A percentile compares a stretch with the other conserved stretches of the same genome.
These are phyloP conservation scores for Axinella damicornis DNA, from an alignment of 37 sponge, comb jelly and placozoan genomes.

Conservation along the genomic window DNA sequence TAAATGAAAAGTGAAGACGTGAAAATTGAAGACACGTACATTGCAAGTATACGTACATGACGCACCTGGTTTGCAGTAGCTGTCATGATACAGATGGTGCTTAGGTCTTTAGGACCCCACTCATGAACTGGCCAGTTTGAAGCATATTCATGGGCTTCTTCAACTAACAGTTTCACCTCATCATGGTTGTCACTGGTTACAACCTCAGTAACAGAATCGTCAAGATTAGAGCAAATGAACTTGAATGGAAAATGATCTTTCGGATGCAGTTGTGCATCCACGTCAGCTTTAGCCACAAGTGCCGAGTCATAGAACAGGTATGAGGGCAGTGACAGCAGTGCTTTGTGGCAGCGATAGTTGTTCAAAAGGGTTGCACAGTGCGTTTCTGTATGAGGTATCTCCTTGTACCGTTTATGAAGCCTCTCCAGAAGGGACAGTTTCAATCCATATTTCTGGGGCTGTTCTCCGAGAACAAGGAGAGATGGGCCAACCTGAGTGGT, in stretches of 20 bases:
- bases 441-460: constrained; percentile 63
- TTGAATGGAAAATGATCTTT: constrained; percentile 36
- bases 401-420: constrained; percentile 33
- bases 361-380: constrained; percentile 30
- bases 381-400: not conserved
- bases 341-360: constrained; percentile 71
- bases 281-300: constrained; percentile 1
- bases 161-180: constrained; percentile 16
- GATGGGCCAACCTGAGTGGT: constrained; percentile 74
- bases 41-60: not conserved
- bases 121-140: constrained; percentile 45
- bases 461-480: constrained; percentile 71
- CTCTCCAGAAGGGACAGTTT: constrained; percentile 65
- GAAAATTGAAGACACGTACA: too few species aligned
- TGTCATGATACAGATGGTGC: constrained; percentile 53
- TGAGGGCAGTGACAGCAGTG: constrained; percentile 49
- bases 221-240: constrained; percentile 66
- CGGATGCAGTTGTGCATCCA: constrained; percentile 34
- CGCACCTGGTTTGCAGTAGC: constrained; percentile 50
- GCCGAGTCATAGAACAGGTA: constrained; percentile 57
- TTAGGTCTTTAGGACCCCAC: constrained; percentile 27
- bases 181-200: not conserved
- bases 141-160: constrained; percentile 22
- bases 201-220: not conserved
- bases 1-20: constrained; percentile 5